phyloP scores from a whole-genome alignment of 2,113 vertebrate species.

The Climacteris rufus region DNA sequence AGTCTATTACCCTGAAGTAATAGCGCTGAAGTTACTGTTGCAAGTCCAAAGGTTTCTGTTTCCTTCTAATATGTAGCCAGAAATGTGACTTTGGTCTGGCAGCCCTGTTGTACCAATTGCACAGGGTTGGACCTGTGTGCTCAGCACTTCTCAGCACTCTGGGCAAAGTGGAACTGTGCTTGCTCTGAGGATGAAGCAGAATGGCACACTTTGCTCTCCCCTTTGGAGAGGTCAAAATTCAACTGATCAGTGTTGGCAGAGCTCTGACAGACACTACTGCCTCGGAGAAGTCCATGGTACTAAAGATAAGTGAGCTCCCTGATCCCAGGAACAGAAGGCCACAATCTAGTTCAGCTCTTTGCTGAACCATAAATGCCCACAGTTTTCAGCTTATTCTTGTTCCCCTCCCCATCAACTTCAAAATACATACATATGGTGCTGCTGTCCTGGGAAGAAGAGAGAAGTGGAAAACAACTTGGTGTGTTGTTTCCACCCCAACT shows the following conservation, averaged over 20 bases:
- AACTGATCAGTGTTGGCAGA: neutral
- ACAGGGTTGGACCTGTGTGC: rapidly evolving
- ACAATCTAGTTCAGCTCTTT: neutral
- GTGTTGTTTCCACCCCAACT: neutral
- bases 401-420: neutral
- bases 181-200: neutral
- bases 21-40: neutral
- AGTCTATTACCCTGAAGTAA: neutral
- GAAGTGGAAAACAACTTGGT: neutral
- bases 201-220: neutral
- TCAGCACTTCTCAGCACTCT: neutral
- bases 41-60: neutral
- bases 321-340: neutral
- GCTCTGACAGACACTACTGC: neutral
- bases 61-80: neutral
- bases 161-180: neutral
- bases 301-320: neutral
- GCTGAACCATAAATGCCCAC: no score
- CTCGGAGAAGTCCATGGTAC: neutral
- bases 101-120: rapidly evolving
- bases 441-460: neutral
- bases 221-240: neutral
- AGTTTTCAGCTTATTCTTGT: neutral
- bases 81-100: neutral
- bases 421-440: neutral